These are phyloP conservation scores for Drosophila picticornis DNA, from an alignment of 2,888 invertebrate genomes.

Conservation along the genomic window DNA sequence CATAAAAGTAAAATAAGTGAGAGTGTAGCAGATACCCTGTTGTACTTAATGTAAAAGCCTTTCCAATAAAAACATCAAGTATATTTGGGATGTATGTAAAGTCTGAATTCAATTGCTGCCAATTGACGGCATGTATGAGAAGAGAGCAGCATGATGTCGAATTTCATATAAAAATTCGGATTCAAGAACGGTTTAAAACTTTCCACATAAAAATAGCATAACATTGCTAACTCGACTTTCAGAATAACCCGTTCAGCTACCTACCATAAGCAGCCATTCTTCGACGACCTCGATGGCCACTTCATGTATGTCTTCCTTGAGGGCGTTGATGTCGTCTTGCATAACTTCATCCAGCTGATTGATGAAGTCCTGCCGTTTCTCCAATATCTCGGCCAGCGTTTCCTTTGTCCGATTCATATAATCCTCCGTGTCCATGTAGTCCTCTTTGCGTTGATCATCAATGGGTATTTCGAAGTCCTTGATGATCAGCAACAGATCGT, in stretches of 20 bases:
- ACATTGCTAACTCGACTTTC: background rate
- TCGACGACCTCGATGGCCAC: constrained; percentile 89
- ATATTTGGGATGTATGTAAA: background rate
- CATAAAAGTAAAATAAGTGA: background rate
- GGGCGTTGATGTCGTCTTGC: constrained; percentile 91
- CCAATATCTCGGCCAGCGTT: constrained; percentile 87
- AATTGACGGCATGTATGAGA: background rate
- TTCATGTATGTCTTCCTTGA: constrained; percentile 90
- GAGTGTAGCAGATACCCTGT: background rate
- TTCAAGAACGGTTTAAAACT: no score
- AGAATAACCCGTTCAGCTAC: constrained; percentile 23
- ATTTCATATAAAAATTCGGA: no score
- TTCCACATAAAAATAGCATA: background rate
- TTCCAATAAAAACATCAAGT: background rate
- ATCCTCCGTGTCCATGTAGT: constrained; percentile 85
- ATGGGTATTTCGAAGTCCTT: constrained; percentile 91
- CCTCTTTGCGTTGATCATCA: constrained; percentile 89
- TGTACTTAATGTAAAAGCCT: background rate
- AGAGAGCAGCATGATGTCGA: no score
- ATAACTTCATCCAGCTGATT: constrained; percentile 90
- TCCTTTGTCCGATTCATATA: constrained; percentile 87
- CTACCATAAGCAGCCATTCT: constrained; percentile 80
- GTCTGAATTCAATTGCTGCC: background rate
- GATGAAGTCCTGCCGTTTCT: constrained; percentile 89
- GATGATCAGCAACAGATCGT: constrained; percentile 93